Evolutionary conservation across 2,888 invertebrate genomes (phyloP).

Genomic region (Spialia ferax): DNA sequence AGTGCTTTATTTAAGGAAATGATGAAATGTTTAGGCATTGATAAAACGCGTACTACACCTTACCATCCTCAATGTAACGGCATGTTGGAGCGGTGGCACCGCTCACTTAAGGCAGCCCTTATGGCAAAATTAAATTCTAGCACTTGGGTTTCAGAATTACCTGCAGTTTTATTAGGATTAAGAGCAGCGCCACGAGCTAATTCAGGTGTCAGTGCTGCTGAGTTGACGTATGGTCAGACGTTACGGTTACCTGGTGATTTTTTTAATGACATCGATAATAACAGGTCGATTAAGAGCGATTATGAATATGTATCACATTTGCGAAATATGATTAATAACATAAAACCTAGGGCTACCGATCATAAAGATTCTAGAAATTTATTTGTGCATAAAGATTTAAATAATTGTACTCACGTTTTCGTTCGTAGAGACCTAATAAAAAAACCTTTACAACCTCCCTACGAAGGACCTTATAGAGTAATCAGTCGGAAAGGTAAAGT

Average conservation of each 20-base stretch:
- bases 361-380: constrained; percentile 9
- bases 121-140: not conserved
- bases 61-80: constrained; percentile 9
- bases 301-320: not conserved
- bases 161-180: constrained; percentile 3
- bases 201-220: not conserved
- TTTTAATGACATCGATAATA: not conserved
- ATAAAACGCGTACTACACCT: constrained; percentile 2
- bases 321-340: not conserved
- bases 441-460: constrained; percentile 22
- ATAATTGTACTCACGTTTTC: constrained; percentile 10
- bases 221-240: not conserved
- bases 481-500: constrained; percentile 5
- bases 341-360: not conserved
- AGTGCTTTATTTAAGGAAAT: not conserved
- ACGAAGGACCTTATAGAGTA: constrained; percentile 11
- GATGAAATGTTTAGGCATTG: constrained; percentile 9
- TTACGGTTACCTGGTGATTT: constrained; percentile 4
- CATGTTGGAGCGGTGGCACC: not conserved
- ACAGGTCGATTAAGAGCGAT: not conserved
- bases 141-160: not conserved
- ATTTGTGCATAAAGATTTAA: constrained; percentile 15
- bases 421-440: constrained; percentile 12
- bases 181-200: not conserved
- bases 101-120: not conserved